phyloP scores from a whole-genome alignment of 1,140 invertebrate genomes.

The Pseudomyrmex cubaensis region DNA sequence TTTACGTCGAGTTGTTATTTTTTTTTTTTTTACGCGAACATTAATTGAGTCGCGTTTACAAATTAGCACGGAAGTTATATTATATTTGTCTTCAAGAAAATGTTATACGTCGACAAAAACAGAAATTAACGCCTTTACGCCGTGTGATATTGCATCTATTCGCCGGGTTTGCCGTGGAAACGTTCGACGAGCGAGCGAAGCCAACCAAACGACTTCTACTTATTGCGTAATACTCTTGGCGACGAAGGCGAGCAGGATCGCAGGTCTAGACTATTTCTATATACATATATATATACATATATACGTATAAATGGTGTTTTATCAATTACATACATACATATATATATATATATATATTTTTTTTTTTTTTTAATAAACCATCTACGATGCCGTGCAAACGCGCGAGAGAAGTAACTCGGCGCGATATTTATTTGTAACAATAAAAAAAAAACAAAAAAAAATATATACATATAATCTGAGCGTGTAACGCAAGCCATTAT shows the following conservation, averaged over 20 bases:
- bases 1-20: not conserved
- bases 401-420: not conserved
- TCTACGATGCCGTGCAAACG: not conserved
- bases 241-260: slow-evolving; percentile 84
- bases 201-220: slow-evolving; percentile 82
- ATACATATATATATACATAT: slow-evolving; percentile 32
- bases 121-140: slow-evolving; percentile 27
- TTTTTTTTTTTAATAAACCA: not conserved
- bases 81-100: not conserved
- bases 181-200: slow-evolving; percentile 74
- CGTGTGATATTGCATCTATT: slow-evolving; percentile 66
- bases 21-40: not conserved
- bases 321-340: slow-evolving; percentile 4
- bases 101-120: not conserved
- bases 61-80: not conserved
- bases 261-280: slow-evolving; percentile 81
- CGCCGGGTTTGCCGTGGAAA: slow-evolving; percentile 72
- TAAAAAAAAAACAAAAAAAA: slow-evolving; percentile 37
- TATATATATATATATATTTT: slow-evolving; percentile 9
- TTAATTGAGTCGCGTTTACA: not conserved
- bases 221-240: slow-evolving; percentile 82
- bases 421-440: slow-evolving; percentile 5
- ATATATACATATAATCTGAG: no score
- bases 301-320: slow-evolving; percentile 2
- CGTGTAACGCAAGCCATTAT: slow-evolving; percentile 15